Evolutionary conservation across 2,113 vertebrate genomes (phyloP).

Genomic region (Andinoacara biseriatus): DNA sequence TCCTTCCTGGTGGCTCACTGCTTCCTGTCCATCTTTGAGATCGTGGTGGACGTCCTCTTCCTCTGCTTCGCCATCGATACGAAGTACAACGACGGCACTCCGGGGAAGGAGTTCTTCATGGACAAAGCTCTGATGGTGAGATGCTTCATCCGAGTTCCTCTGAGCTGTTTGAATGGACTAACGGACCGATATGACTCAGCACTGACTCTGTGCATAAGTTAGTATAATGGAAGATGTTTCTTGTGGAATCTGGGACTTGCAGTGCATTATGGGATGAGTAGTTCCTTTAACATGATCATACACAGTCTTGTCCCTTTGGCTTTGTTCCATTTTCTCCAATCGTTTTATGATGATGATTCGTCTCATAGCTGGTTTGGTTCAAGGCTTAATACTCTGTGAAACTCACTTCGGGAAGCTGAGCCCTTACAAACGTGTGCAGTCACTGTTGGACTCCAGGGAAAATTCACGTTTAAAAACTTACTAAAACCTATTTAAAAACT

Average conservation of each 20-base stretch:
- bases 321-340: no score
- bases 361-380: no score
- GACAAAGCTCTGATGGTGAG: conserved; percentile 98
- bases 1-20: conserved; percentile 98
- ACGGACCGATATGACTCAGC: not conserved
- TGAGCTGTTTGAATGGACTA: not conserved
- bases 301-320: no score
- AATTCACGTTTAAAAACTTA: no score
- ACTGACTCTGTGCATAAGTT: not conserved
- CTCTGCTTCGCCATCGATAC: conserved; percentile 98
- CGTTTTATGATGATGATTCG: no score
- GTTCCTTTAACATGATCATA: not conserved
- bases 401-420: no score
- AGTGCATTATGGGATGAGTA: not conserved
- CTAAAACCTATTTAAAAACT: no score
- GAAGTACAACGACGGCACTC: conserved; percentile 97
- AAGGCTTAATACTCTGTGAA: no score
- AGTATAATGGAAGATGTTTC: not conserved
- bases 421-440: no score
- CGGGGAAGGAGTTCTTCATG: conserved; percentile 97
- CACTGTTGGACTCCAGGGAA: no score
- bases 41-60: conserved; percentile 98
- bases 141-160: not conserved
- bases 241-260: not conserved
- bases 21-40: conserved; percentile 98